Conservation (phyloP, 2,797 vertebrate genomes). For the Rhinoraja longicauda region DNA sequence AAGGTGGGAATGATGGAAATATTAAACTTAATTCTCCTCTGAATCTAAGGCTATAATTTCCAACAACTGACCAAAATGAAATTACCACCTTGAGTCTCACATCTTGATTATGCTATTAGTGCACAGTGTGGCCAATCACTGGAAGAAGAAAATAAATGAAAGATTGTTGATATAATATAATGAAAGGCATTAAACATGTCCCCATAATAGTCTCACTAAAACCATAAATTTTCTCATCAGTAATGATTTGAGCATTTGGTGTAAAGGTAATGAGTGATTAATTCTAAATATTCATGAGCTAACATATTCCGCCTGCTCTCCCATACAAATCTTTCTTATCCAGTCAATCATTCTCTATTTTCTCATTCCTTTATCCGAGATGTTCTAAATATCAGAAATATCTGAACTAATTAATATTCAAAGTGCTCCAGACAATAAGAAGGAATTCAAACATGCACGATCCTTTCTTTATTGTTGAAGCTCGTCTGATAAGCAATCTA, state of each 20-base stretch:
- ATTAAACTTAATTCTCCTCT: background rate
- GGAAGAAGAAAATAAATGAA: background rate
- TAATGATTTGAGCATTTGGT: background rate
- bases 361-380: background rate
- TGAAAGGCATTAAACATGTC: background rate
- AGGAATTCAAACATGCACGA: background rate
- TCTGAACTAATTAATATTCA: background rate
- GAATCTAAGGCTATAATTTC: constrained; percentile 3
- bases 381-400: background rate
- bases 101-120: background rate
- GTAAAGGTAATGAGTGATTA: background rate
- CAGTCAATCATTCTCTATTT: background rate
- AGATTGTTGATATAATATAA: background rate
- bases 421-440: background rate
- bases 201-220: background rate
- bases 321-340: constrained; percentile 4
- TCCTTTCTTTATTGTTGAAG: background rate
- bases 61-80: background rate
- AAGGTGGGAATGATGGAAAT: background rate
- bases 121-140: background rate
- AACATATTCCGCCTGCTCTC: background rate
- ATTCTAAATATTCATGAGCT: background rate
- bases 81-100: background rate
- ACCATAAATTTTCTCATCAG: constrained; percentile 9
- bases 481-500: background rate